Evolutionary conservation across 1,140 invertebrate genomes (phyloP).

Genomic region (Papilio polytes): DNA sequence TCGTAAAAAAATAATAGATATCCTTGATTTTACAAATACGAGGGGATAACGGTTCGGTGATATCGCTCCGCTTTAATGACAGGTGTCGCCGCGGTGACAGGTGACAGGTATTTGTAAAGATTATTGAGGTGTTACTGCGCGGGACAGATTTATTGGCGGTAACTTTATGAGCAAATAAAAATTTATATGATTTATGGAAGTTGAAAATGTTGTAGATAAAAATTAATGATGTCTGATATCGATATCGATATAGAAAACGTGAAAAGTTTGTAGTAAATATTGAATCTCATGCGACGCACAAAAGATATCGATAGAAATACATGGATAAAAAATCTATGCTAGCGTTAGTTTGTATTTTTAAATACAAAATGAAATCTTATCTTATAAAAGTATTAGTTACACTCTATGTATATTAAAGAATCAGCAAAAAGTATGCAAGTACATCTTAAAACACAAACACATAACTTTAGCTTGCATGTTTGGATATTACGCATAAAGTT

Average conservation of each 20-base stretch:
- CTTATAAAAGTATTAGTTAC: not conserved
- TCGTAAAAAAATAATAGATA: not conserved
- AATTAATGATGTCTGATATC: not conserved
- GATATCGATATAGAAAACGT: not conserved
- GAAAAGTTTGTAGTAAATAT: not conserved
- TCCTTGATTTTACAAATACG: not conserved
- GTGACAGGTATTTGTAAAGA: conserved; percentile 30
- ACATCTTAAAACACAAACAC: not conserved
- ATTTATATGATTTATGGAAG: not conserved
- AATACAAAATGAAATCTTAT: not conserved
- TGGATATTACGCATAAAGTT: not conserved
- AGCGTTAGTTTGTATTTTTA: not conserved
- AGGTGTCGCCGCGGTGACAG: conserved; percentile 11
- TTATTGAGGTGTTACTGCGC: conserved; percentile 8
- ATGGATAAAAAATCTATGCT: too few relatives aligned
- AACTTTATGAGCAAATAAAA: conserved; percentile 20
- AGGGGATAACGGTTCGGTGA: not conserved
- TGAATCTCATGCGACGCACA: not conserved
- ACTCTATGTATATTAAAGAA: not conserved
- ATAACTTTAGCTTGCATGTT: not conserved
- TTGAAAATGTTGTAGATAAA: not conserved
- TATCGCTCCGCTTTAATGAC: conserved; percentile 13
- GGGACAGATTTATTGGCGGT: conserved; percentile 28
- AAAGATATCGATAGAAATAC: not conserved
- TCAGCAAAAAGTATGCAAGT: not conserved